These are phyloP conservation scores for Periphyllus acericola DNA, from an alignment of 2,888 invertebrate genomes.

Conservation along the genomic window DNA sequence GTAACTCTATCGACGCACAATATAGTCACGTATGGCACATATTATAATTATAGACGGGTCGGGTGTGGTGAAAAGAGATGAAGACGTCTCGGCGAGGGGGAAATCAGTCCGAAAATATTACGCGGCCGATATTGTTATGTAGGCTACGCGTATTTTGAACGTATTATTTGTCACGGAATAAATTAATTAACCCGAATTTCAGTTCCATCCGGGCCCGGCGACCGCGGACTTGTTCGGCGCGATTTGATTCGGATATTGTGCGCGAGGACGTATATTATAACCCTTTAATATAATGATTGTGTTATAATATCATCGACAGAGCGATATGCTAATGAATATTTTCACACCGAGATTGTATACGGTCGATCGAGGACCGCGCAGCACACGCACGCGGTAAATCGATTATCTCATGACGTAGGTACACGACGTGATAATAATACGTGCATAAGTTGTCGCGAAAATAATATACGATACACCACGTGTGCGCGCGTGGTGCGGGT, in stretches of 20 bases:
- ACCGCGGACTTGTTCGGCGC: background rate
- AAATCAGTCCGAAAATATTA: constrained; percentile 21
- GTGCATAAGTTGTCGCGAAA: background rate
- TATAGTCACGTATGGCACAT: no score
- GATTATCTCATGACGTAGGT: background rate
- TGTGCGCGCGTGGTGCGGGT: no score
- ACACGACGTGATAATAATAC: background rate
- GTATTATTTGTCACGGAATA: constrained; percentile 54
- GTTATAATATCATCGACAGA: background rate
- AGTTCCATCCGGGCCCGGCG: background rate
- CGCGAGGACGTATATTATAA: background rate
- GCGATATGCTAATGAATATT: no score
- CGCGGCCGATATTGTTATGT: constrained; percentile 2
- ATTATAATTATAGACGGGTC: no score
- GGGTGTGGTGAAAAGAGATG: background rate
- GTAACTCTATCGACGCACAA: no score
- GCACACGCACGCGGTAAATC: background rate
- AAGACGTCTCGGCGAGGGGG: background rate
- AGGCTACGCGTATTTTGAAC: constrained; percentile 34
- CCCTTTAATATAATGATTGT: background rate
- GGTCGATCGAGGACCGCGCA: background rate
- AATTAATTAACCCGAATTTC: constrained; percentile 54
- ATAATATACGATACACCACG: background rate
- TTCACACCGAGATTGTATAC: background rate
- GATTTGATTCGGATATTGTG: constrained; percentile 42